A percentile compares a stretch with the other conserved stretches of the same genome.
These are phyloP conservation scores for Dryococelus australis DNA, from an alignment of 2,888 invertebrate genomes.

Conservation along the genomic window DNA sequence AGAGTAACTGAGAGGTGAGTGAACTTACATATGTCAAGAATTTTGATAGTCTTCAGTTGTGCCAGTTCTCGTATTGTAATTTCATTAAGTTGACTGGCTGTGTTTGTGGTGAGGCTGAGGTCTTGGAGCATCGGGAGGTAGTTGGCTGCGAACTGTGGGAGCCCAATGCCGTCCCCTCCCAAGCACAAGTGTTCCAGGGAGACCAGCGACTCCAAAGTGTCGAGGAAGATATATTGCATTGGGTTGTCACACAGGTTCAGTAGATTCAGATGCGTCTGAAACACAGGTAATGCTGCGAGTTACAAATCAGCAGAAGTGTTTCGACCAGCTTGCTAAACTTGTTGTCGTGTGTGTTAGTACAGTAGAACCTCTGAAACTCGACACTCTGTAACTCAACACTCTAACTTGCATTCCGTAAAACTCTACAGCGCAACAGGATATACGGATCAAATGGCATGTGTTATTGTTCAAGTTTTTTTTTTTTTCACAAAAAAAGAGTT, in stretches of 20 bases:
- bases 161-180: background rate
- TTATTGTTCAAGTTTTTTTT: too few relatives aligned
- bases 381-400: background rate
- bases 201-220: background rate
- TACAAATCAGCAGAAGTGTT: background rate
- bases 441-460: too few relatives aligned
- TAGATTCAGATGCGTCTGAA: conserved; percentile 32
- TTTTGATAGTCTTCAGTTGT: conserved; percentile 22
- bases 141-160: conserved; percentile 23
- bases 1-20: too few relatives aligned
- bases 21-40: conserved; percentile 30
- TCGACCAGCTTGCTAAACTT: background rate
- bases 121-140: conserved; percentile 28
- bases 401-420: background rate
- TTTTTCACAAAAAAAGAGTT: too few relatives aligned
- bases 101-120: conserved; percentile 19
- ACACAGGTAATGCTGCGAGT: background rate
- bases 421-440: too few relatives aligned
- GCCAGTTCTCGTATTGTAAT: conserved; percentile 24
- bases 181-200: conserved; percentile 32
- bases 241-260: conserved; percentile 40
- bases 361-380: background rate
- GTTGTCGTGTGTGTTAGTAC: background rate
- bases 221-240: background rate
- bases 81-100: background rate